Evolutionary conservation across 2,797 vertebrate genomes (phyloP).

Genomic region (Typhlichthys eigenmanni): DNA sequence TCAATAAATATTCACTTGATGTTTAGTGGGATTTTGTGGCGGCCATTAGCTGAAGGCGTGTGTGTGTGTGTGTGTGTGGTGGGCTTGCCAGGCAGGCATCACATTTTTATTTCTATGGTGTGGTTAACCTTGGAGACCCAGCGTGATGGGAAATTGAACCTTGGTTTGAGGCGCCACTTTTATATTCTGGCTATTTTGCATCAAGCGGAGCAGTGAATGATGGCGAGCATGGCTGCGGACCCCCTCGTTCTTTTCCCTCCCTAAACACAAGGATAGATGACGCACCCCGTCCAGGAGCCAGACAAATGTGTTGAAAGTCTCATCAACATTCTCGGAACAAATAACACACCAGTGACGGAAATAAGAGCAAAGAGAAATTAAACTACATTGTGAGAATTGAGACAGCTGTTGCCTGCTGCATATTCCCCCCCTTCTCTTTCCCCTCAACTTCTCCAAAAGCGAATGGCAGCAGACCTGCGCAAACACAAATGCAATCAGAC

Average conservation of each 20-base stretch:
- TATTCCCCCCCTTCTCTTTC: constrained; percentile 31
- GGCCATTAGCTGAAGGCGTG: constrained; percentile 56
- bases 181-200: constrained; percentile 61
- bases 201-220: constrained; percentile 60
- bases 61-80: constrained; percentile 27
- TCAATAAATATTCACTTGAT: constrained; percentile 73
- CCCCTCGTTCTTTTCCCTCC: constrained; percentile 51
- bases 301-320: constrained; percentile 59
- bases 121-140: constrained; percentile 65
- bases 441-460: constrained; percentile 25
- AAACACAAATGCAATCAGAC: constrained; percentile 70
- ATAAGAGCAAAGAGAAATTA: constrained; percentile 42
- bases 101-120: constrained; percentile 65
- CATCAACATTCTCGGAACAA: constrained; percentile 41
- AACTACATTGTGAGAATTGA: constrained; percentile 64
- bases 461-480: constrained; percentile 58
- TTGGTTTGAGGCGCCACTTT: constrained; percentile 67
- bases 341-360: constrained; percentile 8
- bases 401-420: constrained; percentile 45
- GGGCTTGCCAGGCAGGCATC: constrained; percentile 24
- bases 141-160: constrained; percentile 70
- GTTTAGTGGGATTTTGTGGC: constrained; percentile 61
- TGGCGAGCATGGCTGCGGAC: constrained; percentile 57
- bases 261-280: constrained; percentile 60
- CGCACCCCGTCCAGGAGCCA: constrained; percentile 16